Base-by-base conservation (phyloP, 2,113 vertebrate genomes). In the Geothlypis trichas region DNA sequence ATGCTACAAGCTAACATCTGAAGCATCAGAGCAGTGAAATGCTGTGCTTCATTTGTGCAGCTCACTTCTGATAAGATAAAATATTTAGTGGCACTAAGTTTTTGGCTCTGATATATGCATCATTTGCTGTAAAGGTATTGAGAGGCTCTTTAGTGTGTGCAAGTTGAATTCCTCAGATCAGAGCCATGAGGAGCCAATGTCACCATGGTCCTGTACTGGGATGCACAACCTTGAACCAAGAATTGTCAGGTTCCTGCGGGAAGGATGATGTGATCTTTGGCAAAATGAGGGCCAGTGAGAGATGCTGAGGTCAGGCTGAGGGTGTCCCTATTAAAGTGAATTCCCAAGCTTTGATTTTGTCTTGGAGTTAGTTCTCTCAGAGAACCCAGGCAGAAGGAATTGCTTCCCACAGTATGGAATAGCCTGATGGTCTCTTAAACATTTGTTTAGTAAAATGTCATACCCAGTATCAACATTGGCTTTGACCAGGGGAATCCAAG, bases 41-140 rank as follows among this genome's bases (percentile, higher is more conserved):
- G 35, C 52, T 4, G 0, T 67, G 52, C 71, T 83, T 71, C 73
- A 46, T 69, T 93, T 69, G 55, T 88, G 81, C 74, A 66, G 55
- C 47, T 79, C 20, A 3, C 46, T 72, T n/a, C 66, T 83, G 55
- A n/a, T 47, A 51, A 33, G 55, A 69, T 78, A 52, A 96, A 93
- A 80, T 92, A 97, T 78, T 96, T 88, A 91, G 62, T 54, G 47
- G 35, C 73, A 37, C 17, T 80, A 67, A 68, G 78, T 82, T 91
- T 91, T 88, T 91, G 74, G 18, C 75, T 89, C 23, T 49, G 65
- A 31, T 42, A 10, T 51, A 16, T 17, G 22, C 74, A 61, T 82
- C 30, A 26, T 74, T 89, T 96, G 30, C 86, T 77, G 33, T 58
- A 54, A 28, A 89, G 54, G 39, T 37, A 30, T 27, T 55, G 49